A percentile compares a stretch with the other conserved stretches of the same genome.
phyloP scores from a whole-genome alignment of 2,113 vertebrate species.

The Hipposideros armiger region DNA sequence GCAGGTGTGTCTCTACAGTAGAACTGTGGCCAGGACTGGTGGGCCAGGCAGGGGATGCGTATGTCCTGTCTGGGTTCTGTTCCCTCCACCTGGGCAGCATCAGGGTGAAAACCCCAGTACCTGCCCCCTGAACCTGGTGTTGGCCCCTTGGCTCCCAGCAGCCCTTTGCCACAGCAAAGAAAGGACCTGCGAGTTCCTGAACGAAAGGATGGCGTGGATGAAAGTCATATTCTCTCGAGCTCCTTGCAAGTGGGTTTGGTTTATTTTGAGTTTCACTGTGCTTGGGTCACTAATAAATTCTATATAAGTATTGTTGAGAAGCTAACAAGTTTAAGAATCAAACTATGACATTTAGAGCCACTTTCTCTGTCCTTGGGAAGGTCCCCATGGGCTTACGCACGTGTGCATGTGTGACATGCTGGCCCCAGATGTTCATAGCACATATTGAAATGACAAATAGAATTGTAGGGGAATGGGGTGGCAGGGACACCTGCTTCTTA shows the following conservation, averaged over 20 bases:
- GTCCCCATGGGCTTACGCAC: not conserved
- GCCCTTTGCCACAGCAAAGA: not conserved
- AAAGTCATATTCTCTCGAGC: not conserved
- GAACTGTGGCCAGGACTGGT: not conserved
- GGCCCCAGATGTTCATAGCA: not conserved
- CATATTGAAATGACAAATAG: not conserved
- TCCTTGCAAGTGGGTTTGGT: not conserved
- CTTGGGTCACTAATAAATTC: constrained; percentile 24
- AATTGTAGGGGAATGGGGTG: not conserved
- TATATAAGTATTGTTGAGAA: not conserved
- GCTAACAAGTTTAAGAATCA: not conserved
- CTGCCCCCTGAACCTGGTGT: not conserved
- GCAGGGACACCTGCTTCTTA: not conserved
- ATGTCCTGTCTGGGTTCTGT: not conserved
- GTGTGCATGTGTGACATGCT: not conserved
- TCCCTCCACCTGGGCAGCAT: not conserved
- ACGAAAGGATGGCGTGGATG: not conserved
- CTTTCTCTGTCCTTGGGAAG: constrained; percentile 17
- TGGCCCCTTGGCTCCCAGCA: not conserved
- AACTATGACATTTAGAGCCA: not conserved
- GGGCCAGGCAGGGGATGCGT: not conserved
- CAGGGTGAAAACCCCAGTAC: not conserved
- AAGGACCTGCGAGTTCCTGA: not conserved
- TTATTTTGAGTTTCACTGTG: not conserved
- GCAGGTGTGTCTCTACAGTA: not conserved